A percentile compares a stretch with the other conserved stretches of the same genome.
Evolutionary conservation across 2,888 invertebrate genomes (phyloP).

Genomic region (Limnephilus lunatus): DNA sequence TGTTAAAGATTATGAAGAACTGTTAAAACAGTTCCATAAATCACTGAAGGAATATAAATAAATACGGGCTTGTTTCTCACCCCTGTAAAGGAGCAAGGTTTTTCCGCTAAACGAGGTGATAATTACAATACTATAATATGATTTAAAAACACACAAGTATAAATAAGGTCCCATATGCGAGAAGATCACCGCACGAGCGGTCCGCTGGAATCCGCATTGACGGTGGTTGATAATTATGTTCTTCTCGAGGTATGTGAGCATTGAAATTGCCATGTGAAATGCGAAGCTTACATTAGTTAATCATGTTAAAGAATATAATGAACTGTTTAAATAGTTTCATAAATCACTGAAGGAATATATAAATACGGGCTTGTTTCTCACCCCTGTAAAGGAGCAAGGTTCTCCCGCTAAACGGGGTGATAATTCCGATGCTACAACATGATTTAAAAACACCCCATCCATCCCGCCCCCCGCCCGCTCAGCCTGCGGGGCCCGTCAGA

Average conservation of each 20-base stretch:
- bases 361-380: not conserved
- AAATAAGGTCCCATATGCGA: too few relatives aligned
- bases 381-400: not conserved
- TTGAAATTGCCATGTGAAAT: too few relatives aligned
- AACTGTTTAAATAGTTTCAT: not conserved
- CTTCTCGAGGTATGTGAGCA: too few relatives aligned
- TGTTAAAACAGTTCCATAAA: not conserved
- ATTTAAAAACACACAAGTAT: slow-evolving; percentile 37
- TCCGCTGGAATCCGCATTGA: too few relatives aligned
- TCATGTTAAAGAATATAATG: too few relatives aligned
- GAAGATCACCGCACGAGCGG: too few relatives aligned
- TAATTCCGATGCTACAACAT: slow-evolving; percentile 16
- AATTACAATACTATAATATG: slow-evolving; percentile 4
- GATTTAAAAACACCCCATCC: slow-evolving; percentile 27
- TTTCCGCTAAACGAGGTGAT: slow-evolving; percentile 15
- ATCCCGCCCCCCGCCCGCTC: not conserved
- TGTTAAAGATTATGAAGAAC: too few relatives aligned
- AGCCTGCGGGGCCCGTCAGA: not conserved
- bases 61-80: not conserved
- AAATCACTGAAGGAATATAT: not conserved
- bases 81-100: not conserved
- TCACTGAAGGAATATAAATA: not conserved
- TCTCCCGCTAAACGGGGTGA: slow-evolving; percentile 18
- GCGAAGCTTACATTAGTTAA: too few relatives aligned
- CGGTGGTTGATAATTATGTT: too few relatives aligned